Evolutionary conservation across 2,797 vertebrate genomes (phyloP), one percentile per base, ranked within the genome.

Genomic region (Sardinella longiceps): DNA sequence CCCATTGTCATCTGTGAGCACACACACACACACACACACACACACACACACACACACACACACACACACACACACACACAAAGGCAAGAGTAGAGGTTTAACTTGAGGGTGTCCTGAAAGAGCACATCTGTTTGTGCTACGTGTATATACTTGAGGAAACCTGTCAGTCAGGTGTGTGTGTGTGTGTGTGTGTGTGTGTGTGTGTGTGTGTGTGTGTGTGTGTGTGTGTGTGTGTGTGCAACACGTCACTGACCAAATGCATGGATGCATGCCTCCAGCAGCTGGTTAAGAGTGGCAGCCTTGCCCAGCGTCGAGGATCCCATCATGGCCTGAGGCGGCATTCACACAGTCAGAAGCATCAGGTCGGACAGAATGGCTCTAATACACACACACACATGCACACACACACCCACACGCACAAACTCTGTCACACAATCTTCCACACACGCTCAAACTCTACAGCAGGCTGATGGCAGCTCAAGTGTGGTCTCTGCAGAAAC

Each of bases 221-320:
- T 7, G 0, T 43, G 46, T 7, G 0, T 43, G 46, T n/a, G 46
- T 48, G 46, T 43, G 43, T 7, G 0, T 43, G 46, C 46, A 48
- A 48, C 7, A 1, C 46, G 43, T 25, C 11, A 90, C 95, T 93
- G 86, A 99, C 98, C 97, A 89, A 99, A 98, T 86, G 95, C 95
- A 86, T 96, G 94, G 90, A 98, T 96, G 92, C 97, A 98, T 82
- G 97, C 92, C 3, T 95, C 94, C 89, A 99, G 91, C 87, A 99
- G 95, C 83, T 96, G 95, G 87, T 98, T 95, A 81, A 99, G 91
- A 3, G 97, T 95, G 14, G 97, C 98, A 82, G 97, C 96, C 91
- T 98, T 99, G 86, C 97, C 97, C 87, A 99, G 93, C 4, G 93
- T 92, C 87, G 95, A 96, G 50, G 97, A 97, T 93, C 95, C 97